phyloP scores from a whole-genome alignment of 2,113 vertebrate genomes.

The Phalacrocorax aristotelis region DNA sequence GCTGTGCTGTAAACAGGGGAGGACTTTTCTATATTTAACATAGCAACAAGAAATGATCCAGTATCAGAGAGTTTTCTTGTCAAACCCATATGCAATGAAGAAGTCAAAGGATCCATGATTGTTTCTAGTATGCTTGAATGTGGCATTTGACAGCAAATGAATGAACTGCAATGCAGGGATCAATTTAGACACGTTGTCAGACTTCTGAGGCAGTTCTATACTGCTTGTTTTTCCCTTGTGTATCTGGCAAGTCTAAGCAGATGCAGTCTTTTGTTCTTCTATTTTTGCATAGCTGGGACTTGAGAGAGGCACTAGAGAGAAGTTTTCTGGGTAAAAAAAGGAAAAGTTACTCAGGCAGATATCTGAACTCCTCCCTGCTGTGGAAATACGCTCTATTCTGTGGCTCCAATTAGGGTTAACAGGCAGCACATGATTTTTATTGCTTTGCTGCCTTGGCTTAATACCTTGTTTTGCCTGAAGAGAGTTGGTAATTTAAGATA shows the following conservation, averaged over 20 bases:
- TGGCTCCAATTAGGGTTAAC: not conserved
- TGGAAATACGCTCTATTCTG: not conserved
- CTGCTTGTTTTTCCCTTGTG: not conserved
- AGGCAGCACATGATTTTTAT: not conserved
- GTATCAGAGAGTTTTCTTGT: not conserved
- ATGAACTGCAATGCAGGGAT: not conserved
- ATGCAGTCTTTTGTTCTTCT: not conserved
- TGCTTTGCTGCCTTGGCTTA: not conserved
- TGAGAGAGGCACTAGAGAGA: not conserved
- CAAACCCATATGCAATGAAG: not conserved
- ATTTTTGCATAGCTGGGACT: not conserved
- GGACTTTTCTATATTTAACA: not conserved
- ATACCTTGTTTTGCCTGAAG: not conserved
- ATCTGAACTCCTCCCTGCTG: not conserved
- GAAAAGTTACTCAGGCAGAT: not conserved
- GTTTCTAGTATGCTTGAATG: not conserved
- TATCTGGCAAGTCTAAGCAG: not conserved
- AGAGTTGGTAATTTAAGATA: not conserved
- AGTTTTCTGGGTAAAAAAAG: not conserved
- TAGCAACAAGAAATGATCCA: not conserved
- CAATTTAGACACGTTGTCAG: fast-evolving
- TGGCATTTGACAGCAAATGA: not conserved
- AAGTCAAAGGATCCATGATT: not conserved
- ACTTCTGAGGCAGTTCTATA: not conserved
- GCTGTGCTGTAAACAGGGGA: not conserved